phyloP scores from a whole-genome alignment of 2,888 invertebrate genomes.

The Scrobipalpa atriplicella region DNA sequence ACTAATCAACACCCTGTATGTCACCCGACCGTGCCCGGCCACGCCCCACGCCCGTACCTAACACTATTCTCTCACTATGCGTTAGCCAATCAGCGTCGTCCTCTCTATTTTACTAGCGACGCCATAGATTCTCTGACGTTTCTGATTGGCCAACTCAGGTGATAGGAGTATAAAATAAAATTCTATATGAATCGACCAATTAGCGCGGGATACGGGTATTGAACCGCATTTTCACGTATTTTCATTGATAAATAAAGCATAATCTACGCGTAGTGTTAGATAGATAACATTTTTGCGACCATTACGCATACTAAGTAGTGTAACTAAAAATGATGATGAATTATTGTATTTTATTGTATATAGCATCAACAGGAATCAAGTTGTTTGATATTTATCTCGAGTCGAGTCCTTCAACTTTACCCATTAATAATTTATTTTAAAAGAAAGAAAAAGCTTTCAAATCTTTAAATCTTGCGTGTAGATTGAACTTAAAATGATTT shows the following conservation, averaged over 20 bases:
- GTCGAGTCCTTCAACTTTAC: too few relatives aligned
- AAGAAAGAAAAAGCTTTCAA: too few relatives aligned
- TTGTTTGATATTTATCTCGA: too few relatives aligned
- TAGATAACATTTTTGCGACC: background rate
- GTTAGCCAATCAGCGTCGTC: background rate
- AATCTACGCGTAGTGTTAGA: background rate
- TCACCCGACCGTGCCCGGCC: slow-evolving; percentile 39
- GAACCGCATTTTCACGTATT: slow-evolving; percentile 41
- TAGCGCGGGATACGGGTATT: slow-evolving; percentile 36
- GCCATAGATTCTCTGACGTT: background rate
- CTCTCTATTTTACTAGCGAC: background rate
- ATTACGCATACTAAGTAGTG: background rate
- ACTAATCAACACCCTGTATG: slow-evolving; percentile 40
- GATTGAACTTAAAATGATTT: too few relatives aligned
- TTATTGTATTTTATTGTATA: too few relatives aligned
- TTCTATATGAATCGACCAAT: slow-evolving; percentile 13
- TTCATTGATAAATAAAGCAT: background rate
- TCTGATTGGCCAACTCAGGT: background rate
- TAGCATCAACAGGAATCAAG: too few relatives aligned
- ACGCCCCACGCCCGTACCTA: slow-evolving; percentile 34
- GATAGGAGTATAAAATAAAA: background rate
- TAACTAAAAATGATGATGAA: background rate
- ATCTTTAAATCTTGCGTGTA: too few relatives aligned
- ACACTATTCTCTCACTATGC: background rate
- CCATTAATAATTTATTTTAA: too few relatives aligned